Base-by-base conservation (phyloP, 2,888 invertebrate species). In the Himalopsyche tibetana region DNA sequence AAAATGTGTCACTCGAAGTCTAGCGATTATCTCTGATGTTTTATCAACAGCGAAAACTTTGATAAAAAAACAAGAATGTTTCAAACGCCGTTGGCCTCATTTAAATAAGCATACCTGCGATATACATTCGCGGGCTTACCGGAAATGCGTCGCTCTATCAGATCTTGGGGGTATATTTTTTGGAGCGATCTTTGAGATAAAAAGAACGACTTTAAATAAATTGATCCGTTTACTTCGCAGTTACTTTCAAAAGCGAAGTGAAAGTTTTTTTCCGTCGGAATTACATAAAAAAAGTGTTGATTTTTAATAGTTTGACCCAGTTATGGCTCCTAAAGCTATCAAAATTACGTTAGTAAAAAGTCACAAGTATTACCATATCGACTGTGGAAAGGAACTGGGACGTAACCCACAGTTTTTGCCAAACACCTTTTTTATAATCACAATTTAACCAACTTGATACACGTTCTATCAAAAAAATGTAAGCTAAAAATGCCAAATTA, bases 131-230 rank as follows among this genome's bases (percentile, higher is more conserved):
- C 4, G 63, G 15, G 0, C 0, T 19, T 63, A 19, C 63, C 19
- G 19, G 63, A 63, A 63, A 8, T 19, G 8, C 3, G 63, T 63
- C 63, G 63, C 63, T 9, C 63, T 63, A 63, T 63, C 63, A 63
- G 63, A 63, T 63, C 63, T n/a, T 19, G 28, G 19, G 19, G 28
- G 63, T 63, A 19, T 19, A 63, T 63, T 63, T 63, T 63, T 63
- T 63, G 63, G 63, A 28, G 63, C 63, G 63, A 63, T 63, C 28
- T 8, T n/a, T 5, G 28, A 63, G 63, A 63, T 63, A 63, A 63
- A 63, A 63, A 63, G 63, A 19, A 63, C 63, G 63, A 63, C 19
- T 63, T 63, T 63, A 63, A 63, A 63, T 19, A 63, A 63, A 63
- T 19, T 63, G 63, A 63, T 63, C 19, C 63, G 63, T 19, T 19